phyloP scores from a whole-genome alignment of 2,797 vertebrate genomes.

The Gallinago solitaria region DNA sequence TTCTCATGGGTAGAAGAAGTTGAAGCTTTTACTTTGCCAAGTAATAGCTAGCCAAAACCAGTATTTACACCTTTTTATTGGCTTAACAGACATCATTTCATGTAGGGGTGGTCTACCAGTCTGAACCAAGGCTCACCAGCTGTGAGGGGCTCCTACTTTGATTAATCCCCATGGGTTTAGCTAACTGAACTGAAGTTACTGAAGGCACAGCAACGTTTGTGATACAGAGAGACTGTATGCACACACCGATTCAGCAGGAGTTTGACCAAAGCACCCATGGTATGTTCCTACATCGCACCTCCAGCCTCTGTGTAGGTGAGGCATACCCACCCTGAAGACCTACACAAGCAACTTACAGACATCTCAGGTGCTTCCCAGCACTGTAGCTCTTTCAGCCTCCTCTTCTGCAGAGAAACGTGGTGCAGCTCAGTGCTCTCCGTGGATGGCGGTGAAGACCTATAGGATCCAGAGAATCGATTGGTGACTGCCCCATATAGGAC shows the following conservation, averaged over 20 bases:
- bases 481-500: neutral
- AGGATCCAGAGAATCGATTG: neutral
- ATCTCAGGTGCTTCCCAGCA: neutral
- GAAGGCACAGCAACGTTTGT: neutral
- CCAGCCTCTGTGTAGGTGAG: neutral
- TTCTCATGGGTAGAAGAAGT: neutral
- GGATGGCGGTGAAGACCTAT: neutral
- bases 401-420: neutral
- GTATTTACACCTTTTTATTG: neutral
- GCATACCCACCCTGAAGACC: neutral
- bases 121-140: neutral
- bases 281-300: neutral
- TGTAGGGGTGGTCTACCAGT: neutral
- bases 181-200: neutral
- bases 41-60: neutral
- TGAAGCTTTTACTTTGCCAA: neutral
- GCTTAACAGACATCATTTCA: neutral
- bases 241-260: neutral
- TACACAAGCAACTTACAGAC: neutral
- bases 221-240: neutral
- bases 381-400: neutral
- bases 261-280: neutral
- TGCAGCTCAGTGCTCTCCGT: accelerated
- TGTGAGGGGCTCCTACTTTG: neutral
- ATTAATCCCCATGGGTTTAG: neutral